A percentile compares a stretch with the other conserved stretches of the same genome.
phyloP scores from a whole-genome alignment of 2,113 vertebrate genomes.

The Chlamydotis undulata region DNA sequence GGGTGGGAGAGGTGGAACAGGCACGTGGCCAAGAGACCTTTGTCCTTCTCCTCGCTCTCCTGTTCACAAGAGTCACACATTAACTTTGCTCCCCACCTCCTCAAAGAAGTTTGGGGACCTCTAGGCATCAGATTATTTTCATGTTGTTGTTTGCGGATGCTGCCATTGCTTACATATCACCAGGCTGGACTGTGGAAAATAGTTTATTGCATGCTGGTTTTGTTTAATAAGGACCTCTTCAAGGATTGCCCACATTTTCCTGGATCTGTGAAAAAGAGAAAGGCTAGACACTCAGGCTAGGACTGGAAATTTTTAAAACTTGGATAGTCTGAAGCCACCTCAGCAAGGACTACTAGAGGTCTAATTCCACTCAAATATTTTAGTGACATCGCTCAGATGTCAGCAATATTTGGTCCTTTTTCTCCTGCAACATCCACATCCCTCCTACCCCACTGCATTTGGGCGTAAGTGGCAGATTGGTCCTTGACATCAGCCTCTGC shows the following conservation, averaged over 20 bases:
- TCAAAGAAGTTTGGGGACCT: neutral
- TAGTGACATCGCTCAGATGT: neutral
- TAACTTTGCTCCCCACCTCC: neutral
- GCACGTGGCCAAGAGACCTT: constrained; percentile 16
- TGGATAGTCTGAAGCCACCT: neutral
- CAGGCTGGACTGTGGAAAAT: neutral
- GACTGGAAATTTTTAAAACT: neutral
- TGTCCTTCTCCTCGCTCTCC: neutral
- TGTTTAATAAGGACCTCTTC: neutral
- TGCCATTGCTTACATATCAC: neutral
- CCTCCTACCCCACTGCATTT: neutral
- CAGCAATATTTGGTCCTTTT: neutral
- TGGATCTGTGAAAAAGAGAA: neutral
- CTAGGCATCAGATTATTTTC: neutral
- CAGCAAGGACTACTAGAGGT: neutral
- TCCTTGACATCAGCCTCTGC: neutral
- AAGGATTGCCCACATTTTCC: neutral
- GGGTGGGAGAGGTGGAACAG: neutral
- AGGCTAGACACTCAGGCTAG: neutral
- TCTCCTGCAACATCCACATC: neutral
- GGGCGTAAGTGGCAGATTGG: neutral
- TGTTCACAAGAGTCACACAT: constrained; percentile 43
- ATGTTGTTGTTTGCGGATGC: neutral
- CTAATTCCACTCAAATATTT: neutral
- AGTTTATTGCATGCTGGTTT: neutral